Base-by-base conservation (phyloP, 1,140 invertebrate genomes). In the Diorhabda carinulata region DNA sequence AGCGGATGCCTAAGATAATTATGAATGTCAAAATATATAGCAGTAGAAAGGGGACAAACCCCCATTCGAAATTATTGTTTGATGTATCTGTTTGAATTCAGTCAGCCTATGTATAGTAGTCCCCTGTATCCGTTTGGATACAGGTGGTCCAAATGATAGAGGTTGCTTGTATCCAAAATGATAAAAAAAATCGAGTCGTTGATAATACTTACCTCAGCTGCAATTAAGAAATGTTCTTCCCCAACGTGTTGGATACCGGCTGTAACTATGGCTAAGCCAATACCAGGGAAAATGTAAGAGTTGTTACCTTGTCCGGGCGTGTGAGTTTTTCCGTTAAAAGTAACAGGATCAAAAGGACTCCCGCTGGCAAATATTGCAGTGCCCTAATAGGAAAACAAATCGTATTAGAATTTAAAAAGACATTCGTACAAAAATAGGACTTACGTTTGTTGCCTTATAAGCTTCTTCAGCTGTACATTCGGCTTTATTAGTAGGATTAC, bases 401-500 rank as follows among this genome's bases (percentile, higher is more conserved):
- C 2, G 6, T 52, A 52, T 5, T 9, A 52, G 8, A 65, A 60
- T 47, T 61, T 56, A 56, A 67, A 25, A 25, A 25, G 25, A 1
- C 25, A 25, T 1, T 25, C 2, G 25, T 25, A 25, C 25, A 25
- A 25, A 25, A 25, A 25, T 25, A 25, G 25, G 25, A 77, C 80
- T 83, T 81, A 92, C 92, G 77, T 95, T 86, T 2, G 95, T 97
- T 75, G 90, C 81, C 56, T 81, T 87, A 79, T 97, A 98, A 2
- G 95, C 96, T 78, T 95, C 86, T 81, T 96, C 94, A 25, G 97
- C 97, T n/a, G 97, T 98, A 79, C 96, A 98, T 82, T 99, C 97
- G 3, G 97, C 95, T 84, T 97, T 97, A 79, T 87, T 90, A 7
- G 97, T 99, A 57, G 97, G 97, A 84, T 99, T 99, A 76, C 95